These are phyloP conservation scores for Hoplias malabaricus DNA, from an alignment of 2,113 vertebrate genomes.

Conservation along the genomic window DNA sequence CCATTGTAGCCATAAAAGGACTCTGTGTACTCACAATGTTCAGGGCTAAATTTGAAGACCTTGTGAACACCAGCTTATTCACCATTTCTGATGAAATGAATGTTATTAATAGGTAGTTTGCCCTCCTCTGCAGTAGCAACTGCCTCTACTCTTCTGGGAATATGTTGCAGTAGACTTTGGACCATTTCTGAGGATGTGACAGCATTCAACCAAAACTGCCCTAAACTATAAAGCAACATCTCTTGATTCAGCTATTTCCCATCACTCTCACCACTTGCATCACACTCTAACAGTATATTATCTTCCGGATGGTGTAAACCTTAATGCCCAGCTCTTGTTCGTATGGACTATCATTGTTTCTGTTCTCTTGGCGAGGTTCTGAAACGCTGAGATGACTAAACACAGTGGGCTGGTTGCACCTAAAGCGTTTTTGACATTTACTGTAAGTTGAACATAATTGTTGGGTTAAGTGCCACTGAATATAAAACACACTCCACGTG, in stretches of 20 bases:
- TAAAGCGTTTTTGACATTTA: neutral
- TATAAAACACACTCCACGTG: neutral
- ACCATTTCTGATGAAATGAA: too few relatives aligned
- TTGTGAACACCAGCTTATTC: too few relatives aligned
- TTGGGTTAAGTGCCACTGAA: neutral
- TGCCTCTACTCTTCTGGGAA: too few relatives aligned
- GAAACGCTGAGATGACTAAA: neutral
- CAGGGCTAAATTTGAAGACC: too few relatives aligned
- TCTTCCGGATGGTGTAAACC: neutral
- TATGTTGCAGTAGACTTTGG: too few relatives aligned
- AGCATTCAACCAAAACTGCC: too few relatives aligned
- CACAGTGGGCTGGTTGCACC: neutral
- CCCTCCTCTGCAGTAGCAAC: too few relatives aligned
- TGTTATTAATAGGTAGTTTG: too few relatives aligned
- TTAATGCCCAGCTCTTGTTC: neutral
- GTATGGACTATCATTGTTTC: neutral
- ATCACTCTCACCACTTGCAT: neutral
- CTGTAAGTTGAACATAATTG: neutral
- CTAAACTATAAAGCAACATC: too few relatives aligned
- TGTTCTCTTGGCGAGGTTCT: neutral
- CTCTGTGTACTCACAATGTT: too few relatives aligned
- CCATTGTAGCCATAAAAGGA: too few relatives aligned
- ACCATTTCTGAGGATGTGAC: too few relatives aligned
- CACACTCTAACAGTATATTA: neutral
- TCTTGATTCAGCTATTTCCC: neutral